Base-by-base conservation (phyloP, 2,888 invertebrate species). In the Mesorhabditis belari region DNA sequence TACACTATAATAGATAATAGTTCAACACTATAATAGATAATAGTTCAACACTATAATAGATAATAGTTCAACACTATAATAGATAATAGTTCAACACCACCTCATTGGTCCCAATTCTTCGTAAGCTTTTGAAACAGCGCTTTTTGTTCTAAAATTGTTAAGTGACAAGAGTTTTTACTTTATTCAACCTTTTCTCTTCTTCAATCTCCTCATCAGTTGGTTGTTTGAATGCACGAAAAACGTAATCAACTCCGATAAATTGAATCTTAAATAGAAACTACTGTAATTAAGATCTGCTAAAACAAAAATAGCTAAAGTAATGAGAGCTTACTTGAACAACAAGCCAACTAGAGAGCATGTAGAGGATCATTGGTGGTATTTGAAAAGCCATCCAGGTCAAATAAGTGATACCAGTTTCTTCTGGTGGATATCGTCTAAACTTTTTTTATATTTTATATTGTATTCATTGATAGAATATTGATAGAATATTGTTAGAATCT, bases 371-470 rank as follows among this genome's bases (percentile, higher is more conserved):
- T 23, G 74, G 72, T 5, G 74, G 74, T 62, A 74, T 63, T 5
- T 70, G 71, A 27, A 74, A 74, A 6, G 67, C 63, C 72, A 74
- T 74, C 74, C 74, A 74, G 0, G 74, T 70, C 17, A 72, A 50
- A 51, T 71, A 74, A 0, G 70, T 70, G 54, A 74, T 70, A 23
- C 68, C 61, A 3, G 69, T 68, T 29, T 72, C 62, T 53, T 71
- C 70, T 4, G 63, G 64, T 5, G 70, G 72, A 52, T 67, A 74
- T 26, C 59, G 64, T 62, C 70, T 70, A 54, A 12, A 62, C 35
- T 35, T 35, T 35, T 35, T 35, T n/a, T n/a, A n/a, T n/a, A n/a
- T n/a, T n/a, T n/a, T n/a, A n/a, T n/a, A n/a, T n/a, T n/a, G n/a
- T n/a, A n/a, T n/a, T n/a, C n/a, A n/a, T n/a, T n/a, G n/a, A n/a